Evolutionary conservation across 2,888 invertebrate genomes (phyloP), one percentile per base, ranked within the genome.

Genomic region (Diarsia dahlii): DNA sequence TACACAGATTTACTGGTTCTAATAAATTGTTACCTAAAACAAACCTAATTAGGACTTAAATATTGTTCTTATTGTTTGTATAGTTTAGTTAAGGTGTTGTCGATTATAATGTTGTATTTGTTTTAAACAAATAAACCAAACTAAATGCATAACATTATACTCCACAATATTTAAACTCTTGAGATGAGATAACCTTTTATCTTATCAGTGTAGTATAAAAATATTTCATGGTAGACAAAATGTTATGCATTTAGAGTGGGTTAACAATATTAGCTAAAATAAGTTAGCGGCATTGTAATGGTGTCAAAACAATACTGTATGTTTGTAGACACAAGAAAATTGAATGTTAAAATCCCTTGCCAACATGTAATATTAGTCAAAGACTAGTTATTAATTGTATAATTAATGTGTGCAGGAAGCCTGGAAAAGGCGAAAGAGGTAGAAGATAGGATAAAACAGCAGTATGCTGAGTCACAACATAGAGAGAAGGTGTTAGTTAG

Each of bases 401-500:
- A 74, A 85, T 91, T 90, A 70, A 84, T 90, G 76, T 94, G 90
- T 93, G 80, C 95, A 98, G 98, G 97, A 93, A 98, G 98, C 94
- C 94, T 98, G 95, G 97, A 97, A 93, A 97, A 97, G 92, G 96
- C 98, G 92, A 97, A 97, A 95, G 98, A 98, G 94, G 97, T 98
- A 89, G 98, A 98, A 95, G 98, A 98, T 89, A 98, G 98, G 92
- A 97, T 98, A 91, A 98, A 98, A 91, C 97, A 98, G 89, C 99
- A 99, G 93, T 98, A 98, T 92, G 97, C 97, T 75, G 99, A 99
- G 93, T 98, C 99, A 84, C 98, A 98, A 91, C 98, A 99, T 89
- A 97, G 99, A 90, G 99, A 99, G 95, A 99, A 99, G 95, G 98
- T 99, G 84, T 97, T 99, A 88, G 98, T 99, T 88, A 98, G 99